A percentile compares a stretch with the other conserved stretches of the same genome.
phyloP scores from a whole-genome alignment of 2,888 invertebrate genomes.

The Lomographa bimaculata region DNA sequence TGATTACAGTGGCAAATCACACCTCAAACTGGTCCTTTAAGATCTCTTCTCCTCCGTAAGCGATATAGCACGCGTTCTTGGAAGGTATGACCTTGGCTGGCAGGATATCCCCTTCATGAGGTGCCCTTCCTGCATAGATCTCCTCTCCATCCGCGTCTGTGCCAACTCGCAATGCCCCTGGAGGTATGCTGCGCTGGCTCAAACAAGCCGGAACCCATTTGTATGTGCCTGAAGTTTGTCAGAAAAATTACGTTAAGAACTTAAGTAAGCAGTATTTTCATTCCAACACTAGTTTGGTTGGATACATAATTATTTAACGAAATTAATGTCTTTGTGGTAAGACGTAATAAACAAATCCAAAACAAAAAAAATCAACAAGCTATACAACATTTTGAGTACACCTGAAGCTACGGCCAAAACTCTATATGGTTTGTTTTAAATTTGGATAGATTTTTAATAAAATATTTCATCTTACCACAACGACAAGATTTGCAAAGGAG shows the following conservation, averaged over 20 bases:
- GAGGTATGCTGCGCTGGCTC: constrained; percentile 75
- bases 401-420: constrained; percentile 74
- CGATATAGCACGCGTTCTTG: constrained; percentile 86
- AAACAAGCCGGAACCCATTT: constrained; percentile 78
- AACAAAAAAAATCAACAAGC: constrained; percentile 16
- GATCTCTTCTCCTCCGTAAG: constrained; percentile 85
- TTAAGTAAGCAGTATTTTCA: too few relatives aligned
- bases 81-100: constrained; percentile 88
- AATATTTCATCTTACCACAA: constrained; percentile 30
- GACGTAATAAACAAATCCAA: constrained; percentile 15
- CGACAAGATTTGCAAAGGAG: constrained; percentile 33
- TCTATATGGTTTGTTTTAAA: constrained; percentile 57
- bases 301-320: too few relatives aligned
- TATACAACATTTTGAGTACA: constrained; percentile 38
- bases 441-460: constrained; percentile 27
- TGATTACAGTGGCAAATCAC: too few relatives aligned
- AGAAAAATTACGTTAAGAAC: too few relatives aligned
- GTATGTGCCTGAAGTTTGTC: constrained; percentile 76
- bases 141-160: constrained; percentile 87
- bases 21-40: constrained; percentile 86
- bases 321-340: constrained; percentile 29
- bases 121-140: constrained; percentile 89
- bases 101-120: constrained; percentile 85
- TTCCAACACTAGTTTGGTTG: too few relatives aligned
- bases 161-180: constrained; percentile 82